These are phyloP conservation scores for Caenorhabditis macrosperma DNA, from an alignment of 2,888 invertebrate species.

Conservation along the genomic window DNA sequence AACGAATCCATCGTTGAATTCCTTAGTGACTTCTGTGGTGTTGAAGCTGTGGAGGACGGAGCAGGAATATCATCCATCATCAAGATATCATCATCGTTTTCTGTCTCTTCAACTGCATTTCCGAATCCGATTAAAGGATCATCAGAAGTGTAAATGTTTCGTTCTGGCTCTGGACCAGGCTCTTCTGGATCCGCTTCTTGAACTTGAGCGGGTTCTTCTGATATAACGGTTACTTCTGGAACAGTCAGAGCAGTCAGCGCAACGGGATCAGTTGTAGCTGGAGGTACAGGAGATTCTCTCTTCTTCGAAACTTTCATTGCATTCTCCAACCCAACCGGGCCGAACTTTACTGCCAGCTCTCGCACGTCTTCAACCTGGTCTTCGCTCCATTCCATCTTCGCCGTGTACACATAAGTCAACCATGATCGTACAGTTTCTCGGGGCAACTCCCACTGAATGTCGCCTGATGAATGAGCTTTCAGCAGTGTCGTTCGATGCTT, in stretches of 20 bases:
- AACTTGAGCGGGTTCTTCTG: neutral
- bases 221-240: neutral
- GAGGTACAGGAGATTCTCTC: neutral
- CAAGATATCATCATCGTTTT: neutral
- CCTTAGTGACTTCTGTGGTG: neutral
- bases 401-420: conserved; percentile 61
- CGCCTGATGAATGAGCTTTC: neutral
- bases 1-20: conserved; percentile 37
- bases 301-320: neutral
- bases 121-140: conserved; percentile 48
- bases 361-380: conserved; percentile 45
- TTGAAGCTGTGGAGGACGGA: neutral
- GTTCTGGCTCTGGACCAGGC: too few relatives aligned
- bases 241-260: neutral
- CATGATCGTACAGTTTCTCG: conserved; percentile 38
- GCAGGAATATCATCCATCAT: neutral
- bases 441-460: neutral
- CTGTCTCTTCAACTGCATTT: conserved; percentile 8
- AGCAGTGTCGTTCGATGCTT: conserved; percentile 41
- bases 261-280: too few relatives aligned
- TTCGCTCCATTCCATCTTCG: conserved; percentile 56
- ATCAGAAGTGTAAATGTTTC: conserved; percentile 21
- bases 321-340: conserved; percentile 50
- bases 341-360: conserved; percentile 56
- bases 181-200: neutral